Evolutionary conservation across 2,888 invertebrate species (phyloP).

Genomic region (Agriopis leucophaearia): DNA sequence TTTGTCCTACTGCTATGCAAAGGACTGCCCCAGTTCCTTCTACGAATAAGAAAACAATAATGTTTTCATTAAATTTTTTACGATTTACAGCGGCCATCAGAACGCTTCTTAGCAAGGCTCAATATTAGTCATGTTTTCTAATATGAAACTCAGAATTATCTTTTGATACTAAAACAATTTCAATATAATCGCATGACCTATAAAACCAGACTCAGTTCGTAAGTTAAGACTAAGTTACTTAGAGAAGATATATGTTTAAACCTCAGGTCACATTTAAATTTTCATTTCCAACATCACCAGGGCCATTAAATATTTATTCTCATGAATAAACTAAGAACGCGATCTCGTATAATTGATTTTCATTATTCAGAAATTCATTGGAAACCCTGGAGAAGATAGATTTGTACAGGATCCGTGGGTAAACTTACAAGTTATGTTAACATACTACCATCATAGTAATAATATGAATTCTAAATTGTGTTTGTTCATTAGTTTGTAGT

Average conservation of each 20-base stretch:
- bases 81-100: too few relatives aligned
- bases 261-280: conserved; percentile 21
- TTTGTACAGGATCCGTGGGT: conserved; percentile 7
- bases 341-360: conserved; percentile 41
- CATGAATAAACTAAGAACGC: conserved; percentile 38
- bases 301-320: conserved; percentile 38
- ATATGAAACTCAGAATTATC: not conserved
- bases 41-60: too few relatives aligned
- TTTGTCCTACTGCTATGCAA: too few relatives aligned
- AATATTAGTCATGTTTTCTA: not conserved
- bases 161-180: conserved; percentile 6
- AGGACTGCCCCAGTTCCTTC: too few relatives aligned
- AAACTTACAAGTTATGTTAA: conserved; percentile 7
- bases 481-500: too few relatives aligned
- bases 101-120: too few relatives aligned
- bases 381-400: conserved; percentile 26
- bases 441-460: not conserved
- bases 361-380: conserved; percentile 40
- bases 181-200: not conserved
- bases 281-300: conserved; percentile 24
- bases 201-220: not conserved
- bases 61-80: too few relatives aligned
- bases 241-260: conserved; percentile 9
- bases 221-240: conserved; percentile 4
- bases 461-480: too few relatives aligned